Evolutionary conservation across 2,888 invertebrate species (phyloP).

Genomic region (Eilema sororculum): DNA sequence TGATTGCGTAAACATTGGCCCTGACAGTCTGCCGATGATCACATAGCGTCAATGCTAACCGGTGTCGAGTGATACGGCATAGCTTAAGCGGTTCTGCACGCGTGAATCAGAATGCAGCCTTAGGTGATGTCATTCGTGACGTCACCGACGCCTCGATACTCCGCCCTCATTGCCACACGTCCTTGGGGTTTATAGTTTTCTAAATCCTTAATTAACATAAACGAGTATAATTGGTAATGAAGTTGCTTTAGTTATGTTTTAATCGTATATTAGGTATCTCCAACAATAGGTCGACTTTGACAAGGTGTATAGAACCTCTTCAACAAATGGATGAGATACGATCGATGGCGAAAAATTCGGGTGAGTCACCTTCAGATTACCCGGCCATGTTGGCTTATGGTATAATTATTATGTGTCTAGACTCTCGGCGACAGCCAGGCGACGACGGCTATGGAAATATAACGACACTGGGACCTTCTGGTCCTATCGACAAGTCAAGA

Average conservation of each 20-base stretch:
- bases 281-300: constrained; percentile 55
- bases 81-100: constrained; percentile 38
- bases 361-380: constrained; percentile 79
- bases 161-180: constrained; percentile 33
- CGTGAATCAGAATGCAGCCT: constrained; percentile 53
- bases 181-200: background rate
- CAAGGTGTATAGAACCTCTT: constrained; percentile 68
- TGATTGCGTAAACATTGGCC: constrained; percentile 61
- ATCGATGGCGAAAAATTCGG: constrained; percentile 78
- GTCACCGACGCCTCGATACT: constrained; percentile 50
- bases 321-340: constrained; percentile 70
- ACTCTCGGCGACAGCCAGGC: constrained; percentile 80
- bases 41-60: constrained; percentile 48
- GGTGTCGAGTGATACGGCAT: constrained; percentile 20
- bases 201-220: background rate
- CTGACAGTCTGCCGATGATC: constrained; percentile 48
- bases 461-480: constrained; percentile 66
- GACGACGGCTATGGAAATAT: constrained; percentile 75
- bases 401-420: constrained; percentile 84
- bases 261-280: background rate
- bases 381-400: constrained; percentile 79
- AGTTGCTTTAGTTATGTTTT: background rate
- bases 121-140: constrained; percentile 67
- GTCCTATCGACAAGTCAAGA: constrained; percentile 38
- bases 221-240: background rate